Percentiles rank a stretch among this genome's conserved stretches.
Evolutionary conservation across 1,140 invertebrate species (phyloP).

Genomic region (Hestina assimilis): DNA sequence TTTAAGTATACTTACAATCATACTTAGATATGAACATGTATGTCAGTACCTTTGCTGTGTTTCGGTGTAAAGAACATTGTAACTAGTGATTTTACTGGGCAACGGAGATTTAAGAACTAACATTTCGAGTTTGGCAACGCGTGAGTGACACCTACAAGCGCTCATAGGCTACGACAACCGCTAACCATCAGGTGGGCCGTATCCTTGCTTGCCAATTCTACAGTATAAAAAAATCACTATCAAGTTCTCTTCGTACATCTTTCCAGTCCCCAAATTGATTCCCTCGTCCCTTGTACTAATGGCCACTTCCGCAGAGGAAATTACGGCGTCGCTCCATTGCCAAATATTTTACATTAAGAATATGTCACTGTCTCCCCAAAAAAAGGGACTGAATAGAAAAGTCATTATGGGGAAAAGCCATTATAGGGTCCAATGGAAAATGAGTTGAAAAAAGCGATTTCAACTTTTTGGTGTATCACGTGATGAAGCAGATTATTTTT

Average conservation of each 20-base stretch:
- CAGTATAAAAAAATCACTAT: background rate
- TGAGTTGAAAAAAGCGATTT: background rate
- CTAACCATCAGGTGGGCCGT: no score
- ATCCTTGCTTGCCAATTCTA: no score
- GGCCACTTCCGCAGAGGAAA: slow-evolving; percentile 21
- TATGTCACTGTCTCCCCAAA: slow-evolving; percentile 9
- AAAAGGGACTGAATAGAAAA: slow-evolving; percentile 9
- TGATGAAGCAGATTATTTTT: background rate
- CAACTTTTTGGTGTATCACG: background rate
- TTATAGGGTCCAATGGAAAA: background rate
- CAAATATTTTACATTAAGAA: slow-evolving; percentile 24
- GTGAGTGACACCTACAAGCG: no score
- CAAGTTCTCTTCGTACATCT: background rate
- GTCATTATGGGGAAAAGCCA: slow-evolving; percentile 3
- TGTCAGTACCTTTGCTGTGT: no score
- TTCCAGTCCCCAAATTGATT: slow-evolving; percentile 13
- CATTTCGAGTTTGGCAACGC: no score
- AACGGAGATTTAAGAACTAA: no score
- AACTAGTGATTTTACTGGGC: no score
- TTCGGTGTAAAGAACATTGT: no score
- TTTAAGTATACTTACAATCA: no score
- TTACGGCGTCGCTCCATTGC: slow-evolving; percentile 8
- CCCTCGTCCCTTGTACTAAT: slow-evolving; percentile 15
- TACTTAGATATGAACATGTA: no score
- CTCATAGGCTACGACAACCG: no score